Evolutionary conservation across 1,140 invertebrate species (phyloP), one percentile per base, ranked within the genome.

Genomic region (Hypothenemus hampei): DNA sequence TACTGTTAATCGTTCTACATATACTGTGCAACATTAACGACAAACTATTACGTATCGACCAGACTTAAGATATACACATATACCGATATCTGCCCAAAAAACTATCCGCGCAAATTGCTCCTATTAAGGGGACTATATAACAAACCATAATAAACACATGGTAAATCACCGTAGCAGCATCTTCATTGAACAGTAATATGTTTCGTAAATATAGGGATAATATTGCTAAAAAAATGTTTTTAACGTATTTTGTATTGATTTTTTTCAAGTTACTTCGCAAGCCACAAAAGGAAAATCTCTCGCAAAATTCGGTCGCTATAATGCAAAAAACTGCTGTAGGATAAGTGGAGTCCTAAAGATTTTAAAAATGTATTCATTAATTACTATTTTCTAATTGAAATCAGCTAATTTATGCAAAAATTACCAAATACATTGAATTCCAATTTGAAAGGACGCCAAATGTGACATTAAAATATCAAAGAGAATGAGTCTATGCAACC

Each of bases 201-300:
- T 84, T 80, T 40, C 78, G 77, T 40, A 91, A 72, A 71, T 90
- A 91, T n/a, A 91, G 65, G 0, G 83, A 82, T 20, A 91, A 71
- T 54, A 91, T 83, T 10, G 87, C 86, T 89, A 72, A 26, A 77
- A 72, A 57, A 68, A n/a, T n/a, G n/a, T n/a, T n/a, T n/a, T n/a
- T n/a, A n/a, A n/a, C n/a, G n/a, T n/a, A n/a, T n/a, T n/a, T n/a
- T n/a, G n/a, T n/a, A n/a, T n/a, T n/a, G n/a, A n/a, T n/a, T n/a
- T n/a, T n/a, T n/a, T n/a, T n/a, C n/a, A n/a, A n/a, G n/a, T 35
- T 72, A 90, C 88, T 84, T 81, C 84, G 77, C 73, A 91, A 79
- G 36, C 90, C 90, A 78, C 90, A 93, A 72, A 85, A 93, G 8
- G 84, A 89, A 73, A 93, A 93, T 61, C 90, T 73, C 73, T 93